Base-by-base conservation (phyloP, 1,140 invertebrate species). In the Probaryconus sp. region DNA sequence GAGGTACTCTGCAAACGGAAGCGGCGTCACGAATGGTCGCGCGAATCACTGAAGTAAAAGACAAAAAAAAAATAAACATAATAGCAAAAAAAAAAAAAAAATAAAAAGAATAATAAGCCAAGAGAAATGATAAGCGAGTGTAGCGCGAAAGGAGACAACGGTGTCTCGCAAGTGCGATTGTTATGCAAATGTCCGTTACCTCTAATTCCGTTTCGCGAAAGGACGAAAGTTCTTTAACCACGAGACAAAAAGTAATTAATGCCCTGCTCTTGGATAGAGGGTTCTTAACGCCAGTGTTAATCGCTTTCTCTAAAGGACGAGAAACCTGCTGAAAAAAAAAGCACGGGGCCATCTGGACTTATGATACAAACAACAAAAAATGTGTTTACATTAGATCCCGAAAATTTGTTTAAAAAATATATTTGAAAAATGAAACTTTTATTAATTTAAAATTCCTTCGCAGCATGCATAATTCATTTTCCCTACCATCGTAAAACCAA, bases 1-100 rank as follows among this genome's bases (percentile, higher is more conserved):
- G 78, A 81, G 76, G 47, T 79, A 67, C 73, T 78, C 68, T 45
- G 68, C 48, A 53, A 58, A 48, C 76, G 79, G 80, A 79, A 82
- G 26, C 73, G 72, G 17, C 42, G 40, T 55, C 33, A 33, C 53
- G 20, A 30, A 68, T 64, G 38, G 61, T 56, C 61, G 58, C n/a
- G 58, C 48, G 30, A 21, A 51, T 69, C 50, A 37, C 45, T n/a
- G n/a, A n/a, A 33, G 28, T 5, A 5, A n/a, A 30, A 5, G 28
- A 30, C 6, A 20, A 31, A 61, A 70, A 70, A 75, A 65, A 65
- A 55, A 42, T 56, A 31, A 65, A 33, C 28, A n/a, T n/a, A n/a
- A n/a, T n/a, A n/a, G n/a, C n/a, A n/a, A n/a, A n/a, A n/a, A n/a
- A n/a, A n/a, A n/a, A n/a, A n/a, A n/a, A n/a, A n/a, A n/a, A n/a